These are phyloP conservation scores for Hyles lineata DNA, from an alignment of 2,888 invertebrate genomes.

Conservation along the genomic window DNA sequence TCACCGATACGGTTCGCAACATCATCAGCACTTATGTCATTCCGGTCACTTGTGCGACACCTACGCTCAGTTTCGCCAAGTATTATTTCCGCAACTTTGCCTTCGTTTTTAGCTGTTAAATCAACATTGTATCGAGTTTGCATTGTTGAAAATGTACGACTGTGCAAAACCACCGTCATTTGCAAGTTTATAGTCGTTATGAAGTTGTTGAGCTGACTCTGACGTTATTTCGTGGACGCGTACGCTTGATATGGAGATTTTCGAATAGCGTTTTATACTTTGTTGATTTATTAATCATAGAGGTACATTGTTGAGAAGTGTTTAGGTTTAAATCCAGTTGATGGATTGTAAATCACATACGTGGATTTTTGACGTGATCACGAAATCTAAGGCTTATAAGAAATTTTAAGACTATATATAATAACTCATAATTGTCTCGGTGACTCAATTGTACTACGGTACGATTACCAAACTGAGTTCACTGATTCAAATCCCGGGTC, in stretches of 20 bases:
- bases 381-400: too few species aligned
- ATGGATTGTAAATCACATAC: too few species aligned
- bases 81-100: constrained; percentile 26
- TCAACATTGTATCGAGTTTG: constrained; percentile 16
- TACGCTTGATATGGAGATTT: neutral
- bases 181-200: constrained; percentile 1
- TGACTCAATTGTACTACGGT: too few species aligned
- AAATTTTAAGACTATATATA: too few species aligned
- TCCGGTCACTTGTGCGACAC: constrained; percentile 36
- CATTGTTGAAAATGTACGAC: neutral
- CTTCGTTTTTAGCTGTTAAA: constrained; percentile 19
- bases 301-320: too few species aligned
- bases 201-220: constrained; percentile 9
- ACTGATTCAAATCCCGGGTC: too few species aligned
- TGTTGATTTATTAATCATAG: too few species aligned
- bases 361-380: too few species aligned
- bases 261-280: neutral
- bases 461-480: too few species aligned
- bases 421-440: too few species aligned
- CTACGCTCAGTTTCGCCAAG: constrained; percentile 29
- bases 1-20: constrained; percentile 30
- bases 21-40: constrained; percentile 34
- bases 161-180: neutral
- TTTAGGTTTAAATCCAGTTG: too few species aligned
- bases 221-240: neutral